Conservation (phyloP, 2,113 vertebrate genomes). For the Tychaedon coryphoeus region DNA sequence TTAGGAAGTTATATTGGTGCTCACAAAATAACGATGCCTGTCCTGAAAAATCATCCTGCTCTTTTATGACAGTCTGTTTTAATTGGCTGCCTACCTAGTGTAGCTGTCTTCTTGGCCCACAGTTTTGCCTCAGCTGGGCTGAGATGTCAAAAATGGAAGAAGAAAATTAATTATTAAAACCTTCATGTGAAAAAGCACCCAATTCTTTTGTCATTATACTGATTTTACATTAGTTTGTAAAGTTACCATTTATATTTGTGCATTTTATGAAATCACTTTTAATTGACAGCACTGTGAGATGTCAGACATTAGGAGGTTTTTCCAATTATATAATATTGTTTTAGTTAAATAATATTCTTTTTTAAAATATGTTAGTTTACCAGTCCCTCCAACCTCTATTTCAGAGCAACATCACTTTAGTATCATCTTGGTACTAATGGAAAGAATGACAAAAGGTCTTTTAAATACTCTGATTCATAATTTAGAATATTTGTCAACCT, state of each 20-base stretch:
- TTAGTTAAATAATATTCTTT: no score
- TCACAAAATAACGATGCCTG: constrained; percentile 25
- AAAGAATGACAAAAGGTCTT: neutral
- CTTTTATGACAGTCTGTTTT: constrained; percentile 39
- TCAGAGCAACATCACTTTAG: neutral
- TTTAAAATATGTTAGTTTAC: no score
- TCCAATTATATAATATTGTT: no score
- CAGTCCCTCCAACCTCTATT: neutral
- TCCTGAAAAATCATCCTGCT: constrained; percentile 54
- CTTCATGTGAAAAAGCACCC: neutral
- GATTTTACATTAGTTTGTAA: neutral
- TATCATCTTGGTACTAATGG: neutral
- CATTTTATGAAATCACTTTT: neutral
- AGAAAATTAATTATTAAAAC: constrained; percentile 34
- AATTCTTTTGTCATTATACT: neutral
- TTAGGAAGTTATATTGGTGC: constrained; percentile 56
- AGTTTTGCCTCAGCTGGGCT: constrained; percentile 7
- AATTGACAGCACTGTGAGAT: neutral
- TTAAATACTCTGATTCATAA: neutral
- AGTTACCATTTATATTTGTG: neutral
- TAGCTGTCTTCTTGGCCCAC: constrained; percentile 39
- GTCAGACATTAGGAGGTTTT: neutral
- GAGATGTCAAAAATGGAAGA: constrained; percentile 45
- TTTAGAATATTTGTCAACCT: neutral
- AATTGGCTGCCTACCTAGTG: constrained; percentile 31